Evolutionary conservation across 2,113 vertebrate species (phyloP), one percentile per base, ranked within the genome.

Genomic region (Okapia johnstoni): DNA sequence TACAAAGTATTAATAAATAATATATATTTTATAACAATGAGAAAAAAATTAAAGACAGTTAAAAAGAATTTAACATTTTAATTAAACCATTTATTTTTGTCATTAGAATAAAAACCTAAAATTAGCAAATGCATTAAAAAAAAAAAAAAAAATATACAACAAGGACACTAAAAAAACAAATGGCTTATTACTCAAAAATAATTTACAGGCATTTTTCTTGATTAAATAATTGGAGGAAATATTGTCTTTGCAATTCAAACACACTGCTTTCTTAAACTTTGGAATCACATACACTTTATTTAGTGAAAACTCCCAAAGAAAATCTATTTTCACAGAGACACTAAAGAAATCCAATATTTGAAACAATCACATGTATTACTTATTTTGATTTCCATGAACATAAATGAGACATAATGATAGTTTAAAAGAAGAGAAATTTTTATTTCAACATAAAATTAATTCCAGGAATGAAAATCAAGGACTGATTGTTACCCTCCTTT

Each of bases 261-360:
- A 85, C 2, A 88, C 11, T 60, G 33, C 1, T 84, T 79, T 84
- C 13, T 84, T 54, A 92, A 81, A 21, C 12, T 92, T 10, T 80
- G 13, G 81, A 14, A 89, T 36, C 30, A 3, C 2, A 85, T 84
- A 13, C 1, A 50, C n/a, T 94, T 91, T 80, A 15, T 26, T 93
- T 73, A 19, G 17, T 25, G 54, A 66, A 77, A 66, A 63, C 3
- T 50, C 3, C 11, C 11, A 58, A 55, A 83, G 40, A 66, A 73
- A 93, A 86, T 66, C 54, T 91, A 5, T 46, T 79, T 94, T 93
- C 40, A 86, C 1, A 40, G 5, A 77, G 5, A 66, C 28, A 25
- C 28, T 89, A 81, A 94, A 48, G 5, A 95, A 83, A 83, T 63
- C 3, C 84, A 70, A 58, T 4, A 79, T 70, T 90, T 80, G 23